Base-by-base conservation (phyloP, 2,797 vertebrate genomes). In the Echeneis naucrates region DNA sequence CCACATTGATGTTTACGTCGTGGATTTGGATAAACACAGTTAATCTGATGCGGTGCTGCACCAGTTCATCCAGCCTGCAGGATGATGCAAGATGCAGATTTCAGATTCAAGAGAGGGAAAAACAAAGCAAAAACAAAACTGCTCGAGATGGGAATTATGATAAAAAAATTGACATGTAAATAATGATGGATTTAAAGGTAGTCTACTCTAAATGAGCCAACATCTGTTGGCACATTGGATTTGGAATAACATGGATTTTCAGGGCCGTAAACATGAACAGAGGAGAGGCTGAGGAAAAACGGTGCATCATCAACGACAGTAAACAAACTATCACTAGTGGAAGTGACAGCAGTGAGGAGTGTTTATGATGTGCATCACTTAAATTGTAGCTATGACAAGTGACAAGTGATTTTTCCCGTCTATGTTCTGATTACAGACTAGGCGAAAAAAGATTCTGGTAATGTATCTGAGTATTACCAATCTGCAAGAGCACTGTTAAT, bases 1-100 rank as follows among this genome's bases (percentile, higher is more conserved):
- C 67, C 30, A 72, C 82, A 78, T 76, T 57, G 77, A 81, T 91
- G 86, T 91, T 90, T 90, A 90, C 61, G 70, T 77, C 73, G 59
- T 2, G 3, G 80, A 87, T 86, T 75, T 81, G 66, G 66, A 77
- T 73, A 60, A 89, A 87, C 45, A 69, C 10, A 14, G 58, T 64
- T 50, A 70, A 78, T 80, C 78, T 70, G 62, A 80, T 80, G 53
- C 66, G 47, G 78, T 27, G 35, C 38, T 40, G 21, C 17, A 12
- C 5, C 17, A 16, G 27, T 77, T 58, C 24, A 79, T 53, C 82
- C 27, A 44, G 40, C 44, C 44, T 44, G 8, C 8, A 71, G 37
- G 56, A 64, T 17, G 21, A 45, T 44, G 8, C 8, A 71, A 40
- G 56, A 64, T 17, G 21, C 50, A 61, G 27, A 38, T 24, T 35